phyloP scores from a whole-genome alignment of 2,797 vertebrate genomes.

The Enteromius treurensis region DNA sequence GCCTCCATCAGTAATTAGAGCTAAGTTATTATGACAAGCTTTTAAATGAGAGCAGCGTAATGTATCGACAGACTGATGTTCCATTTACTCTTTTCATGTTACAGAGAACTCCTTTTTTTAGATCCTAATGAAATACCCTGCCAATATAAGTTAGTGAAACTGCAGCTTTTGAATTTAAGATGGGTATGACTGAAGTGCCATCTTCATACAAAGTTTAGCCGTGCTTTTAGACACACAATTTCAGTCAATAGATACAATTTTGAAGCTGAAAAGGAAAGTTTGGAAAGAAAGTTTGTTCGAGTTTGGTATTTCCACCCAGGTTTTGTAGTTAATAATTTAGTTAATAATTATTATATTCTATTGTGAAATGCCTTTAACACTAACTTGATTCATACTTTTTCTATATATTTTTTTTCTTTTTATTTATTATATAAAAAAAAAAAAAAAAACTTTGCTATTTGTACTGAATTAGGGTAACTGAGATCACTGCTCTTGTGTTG shows the following conservation, averaged over 20 bases:
- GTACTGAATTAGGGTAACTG: too few relatives aligned
- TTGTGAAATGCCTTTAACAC: too few relatives aligned
- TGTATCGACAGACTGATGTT: conserved; percentile 21
- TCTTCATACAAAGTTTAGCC: background rate
- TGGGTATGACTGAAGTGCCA: background rate
- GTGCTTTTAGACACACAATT: background rate
- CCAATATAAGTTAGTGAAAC: conserved; percentile 9
- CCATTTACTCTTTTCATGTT: conserved; percentile 18
- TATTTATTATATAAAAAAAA: too few relatives aligned
- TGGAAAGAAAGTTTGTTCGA: background rate
- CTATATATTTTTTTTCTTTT: too few relatives aligned
- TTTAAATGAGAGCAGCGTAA: conserved; percentile 20
- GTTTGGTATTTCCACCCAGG: background rate
- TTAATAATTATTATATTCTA: background rate
- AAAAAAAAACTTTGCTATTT: too few relatives aligned
- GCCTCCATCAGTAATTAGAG: conserved; percentile 35
- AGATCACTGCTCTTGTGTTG: too few relatives aligned
- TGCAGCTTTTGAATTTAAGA: background rate
- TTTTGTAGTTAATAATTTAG: background rate
- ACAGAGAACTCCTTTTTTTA: conserved; percentile 34
- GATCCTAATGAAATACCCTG: conserved; percentile 26
- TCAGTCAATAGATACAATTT: conserved; percentile 15
- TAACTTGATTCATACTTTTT: too few relatives aligned
- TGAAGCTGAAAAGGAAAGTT: background rate
- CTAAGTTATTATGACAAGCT: conserved; percentile 46